These are phyloP conservation scores for Machimus rusticus DNA, from an alignment of 2,888 invertebrate genomes.

Conservation along the genomic window DNA sequence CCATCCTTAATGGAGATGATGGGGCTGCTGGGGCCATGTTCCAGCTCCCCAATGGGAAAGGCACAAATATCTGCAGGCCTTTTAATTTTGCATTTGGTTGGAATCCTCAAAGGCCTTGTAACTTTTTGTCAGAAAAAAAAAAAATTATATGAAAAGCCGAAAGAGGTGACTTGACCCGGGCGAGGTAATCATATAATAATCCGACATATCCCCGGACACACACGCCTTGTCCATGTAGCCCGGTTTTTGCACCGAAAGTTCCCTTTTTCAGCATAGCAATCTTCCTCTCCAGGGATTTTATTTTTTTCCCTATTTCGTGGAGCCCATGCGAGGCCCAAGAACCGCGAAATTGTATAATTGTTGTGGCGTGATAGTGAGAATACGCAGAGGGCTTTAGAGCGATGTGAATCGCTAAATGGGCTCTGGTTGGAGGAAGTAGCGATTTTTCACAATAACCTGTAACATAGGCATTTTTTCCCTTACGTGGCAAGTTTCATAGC, in stretches of 20 bases:
- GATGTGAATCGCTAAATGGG: background rate
- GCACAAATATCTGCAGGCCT: constrained; percentile 9
- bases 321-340: background rate
- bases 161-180: background rate
- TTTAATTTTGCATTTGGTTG: constrained; percentile 2
- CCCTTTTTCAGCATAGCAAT: background rate
- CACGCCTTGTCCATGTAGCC: background rate
- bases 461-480: background rate
- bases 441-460: background rate
- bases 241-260: background rate
- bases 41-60: background rate
- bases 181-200: background rate
- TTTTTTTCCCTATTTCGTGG: background rate
- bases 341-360: background rate
- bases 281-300: background rate
- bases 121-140: background rate
- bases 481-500: background rate
- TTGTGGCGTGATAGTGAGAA: background rate
- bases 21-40: background rate
- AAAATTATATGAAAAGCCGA: background rate
- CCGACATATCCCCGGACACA: background rate
- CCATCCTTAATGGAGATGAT: constrained; percentile 16
- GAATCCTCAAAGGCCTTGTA: background rate
- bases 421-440: background rate
- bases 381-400: background rate